phyloP scores from a whole-genome alignment of 2,888 invertebrate species.

The Drosophila longiperda region DNA sequence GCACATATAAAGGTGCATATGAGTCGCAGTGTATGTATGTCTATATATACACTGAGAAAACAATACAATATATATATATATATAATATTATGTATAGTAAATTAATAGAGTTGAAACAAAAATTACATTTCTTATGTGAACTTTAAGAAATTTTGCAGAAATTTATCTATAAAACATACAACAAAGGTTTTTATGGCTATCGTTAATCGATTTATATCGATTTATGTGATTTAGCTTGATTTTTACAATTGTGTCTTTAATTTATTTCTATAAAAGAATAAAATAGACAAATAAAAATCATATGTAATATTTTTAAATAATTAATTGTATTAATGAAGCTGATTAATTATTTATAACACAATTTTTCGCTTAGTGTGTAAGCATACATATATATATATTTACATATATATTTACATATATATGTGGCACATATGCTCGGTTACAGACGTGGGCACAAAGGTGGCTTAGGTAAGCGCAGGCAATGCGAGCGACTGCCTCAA shows the following conservation, averaged over 20 bases:
- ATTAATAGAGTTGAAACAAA: background rate
- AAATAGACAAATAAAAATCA: no score
- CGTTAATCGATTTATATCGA: background rate
- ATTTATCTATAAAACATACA: background rate
- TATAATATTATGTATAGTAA: background rate
- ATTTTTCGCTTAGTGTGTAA: background rate
- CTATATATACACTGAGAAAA: background rate
- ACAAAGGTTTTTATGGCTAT: background rate
- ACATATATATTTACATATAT: background rate
- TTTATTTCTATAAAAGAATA: no score
- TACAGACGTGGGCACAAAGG: constrained; percentile 42
- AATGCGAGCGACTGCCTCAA: constrained; percentile 48
- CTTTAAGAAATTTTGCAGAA: background rate
- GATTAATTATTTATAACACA: background rate
- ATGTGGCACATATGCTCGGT: background rate
- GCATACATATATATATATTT: background rate
- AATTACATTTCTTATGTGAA: background rate
- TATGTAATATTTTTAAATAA: no score
- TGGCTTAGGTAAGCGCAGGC: constrained; percentile 54
- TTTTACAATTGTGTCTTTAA: no score
- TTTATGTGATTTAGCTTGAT: background rate
- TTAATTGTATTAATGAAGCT: background rate
- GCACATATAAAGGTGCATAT: constrained; percentile 23
- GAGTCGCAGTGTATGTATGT: constrained; percentile 1
- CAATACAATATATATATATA: background rate